Conservation (phyloP, 2,888 invertebrate genomes). For the Coelopa pilipes region DNA sequence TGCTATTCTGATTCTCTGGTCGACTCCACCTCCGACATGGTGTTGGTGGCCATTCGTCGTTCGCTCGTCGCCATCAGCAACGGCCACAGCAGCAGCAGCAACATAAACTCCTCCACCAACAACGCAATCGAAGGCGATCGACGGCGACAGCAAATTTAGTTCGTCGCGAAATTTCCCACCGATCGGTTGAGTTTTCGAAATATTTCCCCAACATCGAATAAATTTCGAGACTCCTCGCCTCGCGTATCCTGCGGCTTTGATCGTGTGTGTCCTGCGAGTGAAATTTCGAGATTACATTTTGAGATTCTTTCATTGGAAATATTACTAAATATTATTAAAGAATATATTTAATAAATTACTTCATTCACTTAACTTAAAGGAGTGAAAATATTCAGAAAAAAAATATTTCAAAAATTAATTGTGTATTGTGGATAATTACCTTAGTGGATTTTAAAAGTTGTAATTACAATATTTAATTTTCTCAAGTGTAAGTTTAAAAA, state of each 20-base stretch:
- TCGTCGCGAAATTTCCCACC: constrained; percentile 61
- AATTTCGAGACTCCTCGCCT: not conserved
- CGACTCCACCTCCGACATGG: not conserved
- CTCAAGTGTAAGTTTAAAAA: not conserved
- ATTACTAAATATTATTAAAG: too few species aligned
- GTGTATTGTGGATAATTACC: too few species aligned
- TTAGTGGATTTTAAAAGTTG: too few species aligned
- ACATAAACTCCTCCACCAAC: constrained; percentile 31
- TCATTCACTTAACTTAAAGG: not conserved
- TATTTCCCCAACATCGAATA: not conserved
- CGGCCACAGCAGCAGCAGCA: not conserved
- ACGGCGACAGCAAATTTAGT: constrained; percentile 52
- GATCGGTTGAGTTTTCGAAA: constrained; percentile 58
- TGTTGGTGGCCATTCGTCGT: constrained; percentile 6
- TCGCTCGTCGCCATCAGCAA: constrained; percentile 5
- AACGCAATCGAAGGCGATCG: constrained; percentile 33
- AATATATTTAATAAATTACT: not conserved
- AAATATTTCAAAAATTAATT: not conserved
- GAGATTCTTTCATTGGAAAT: too few species aligned
- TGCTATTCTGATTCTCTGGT: constrained; percentile 25
- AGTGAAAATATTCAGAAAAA: not conserved
- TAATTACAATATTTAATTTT: too few species aligned
- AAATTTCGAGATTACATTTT: not conserved
- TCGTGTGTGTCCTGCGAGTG: constrained; percentile 2
- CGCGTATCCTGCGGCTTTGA: not conserved